phyloP scores from a whole-genome alignment of 2,888 invertebrate genomes.

The Dichetophora obliterata region DNA sequence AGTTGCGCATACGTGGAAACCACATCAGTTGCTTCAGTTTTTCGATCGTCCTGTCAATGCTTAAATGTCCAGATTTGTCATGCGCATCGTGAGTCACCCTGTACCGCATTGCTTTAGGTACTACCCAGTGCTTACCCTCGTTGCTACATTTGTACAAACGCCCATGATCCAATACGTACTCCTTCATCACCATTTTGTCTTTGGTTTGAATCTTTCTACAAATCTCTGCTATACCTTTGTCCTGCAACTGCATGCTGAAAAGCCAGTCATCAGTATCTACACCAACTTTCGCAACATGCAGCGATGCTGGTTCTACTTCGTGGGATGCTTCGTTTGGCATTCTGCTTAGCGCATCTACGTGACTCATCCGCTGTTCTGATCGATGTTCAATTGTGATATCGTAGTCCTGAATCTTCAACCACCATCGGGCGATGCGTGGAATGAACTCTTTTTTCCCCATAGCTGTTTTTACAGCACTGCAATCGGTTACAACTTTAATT shows the following conservation, averaged over 20 bases:
- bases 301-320: not conserved
- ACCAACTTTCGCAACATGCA: not conserved
- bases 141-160: not conserved
- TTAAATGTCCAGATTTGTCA: not conserved
- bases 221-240: not conserved
- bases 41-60: not conserved
- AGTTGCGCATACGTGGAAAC: not conserved
- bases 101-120: too few relatives aligned
- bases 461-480: not conserved
- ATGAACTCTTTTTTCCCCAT: not conserved
- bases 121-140: not conserved
- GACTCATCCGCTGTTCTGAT: not conserved
- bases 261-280: constrained; percentile 7
- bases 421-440: not conserved
- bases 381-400: too few relatives aligned
- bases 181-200: not conserved
- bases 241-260: constrained; percentile 31
- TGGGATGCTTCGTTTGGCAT: not conserved
- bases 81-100: too few relatives aligned
- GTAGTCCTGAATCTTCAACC: too few relatives aligned
- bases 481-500: constrained; percentile 3
- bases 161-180: not conserved
- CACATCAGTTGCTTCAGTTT: not conserved
- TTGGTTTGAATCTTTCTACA: not conserved
- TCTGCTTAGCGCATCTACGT: constrained; percentile 22